Conservation (phyloP, 2,888 invertebrate species). For the Acrobasis suavella region DNA sequence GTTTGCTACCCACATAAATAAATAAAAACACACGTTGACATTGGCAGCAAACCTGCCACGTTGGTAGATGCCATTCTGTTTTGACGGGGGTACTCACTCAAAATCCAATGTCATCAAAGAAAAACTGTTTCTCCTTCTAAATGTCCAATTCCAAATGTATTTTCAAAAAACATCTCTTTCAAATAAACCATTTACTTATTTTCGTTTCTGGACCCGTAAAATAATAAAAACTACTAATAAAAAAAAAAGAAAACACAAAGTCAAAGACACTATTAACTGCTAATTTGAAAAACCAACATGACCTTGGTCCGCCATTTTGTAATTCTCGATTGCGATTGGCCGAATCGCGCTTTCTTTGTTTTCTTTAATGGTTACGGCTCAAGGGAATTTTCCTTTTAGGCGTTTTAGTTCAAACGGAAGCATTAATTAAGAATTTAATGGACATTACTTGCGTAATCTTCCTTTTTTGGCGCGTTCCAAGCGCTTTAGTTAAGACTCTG, state of each 20-base stretch:
- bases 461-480: not conserved
- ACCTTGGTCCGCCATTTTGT: conserved; percentile 33
- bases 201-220: not conserved
- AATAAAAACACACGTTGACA: too few relatives aligned
- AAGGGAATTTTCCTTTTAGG: conserved; percentile 17
- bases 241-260: not conserved
- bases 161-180: too few relatives aligned
- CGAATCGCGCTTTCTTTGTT: conserved; percentile 19
- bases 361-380: conserved; percentile 13
- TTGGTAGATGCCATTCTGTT: too few relatives aligned
- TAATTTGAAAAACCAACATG: conserved; percentile 30
- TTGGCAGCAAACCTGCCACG: too few relatives aligned
- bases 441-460: not conserved
- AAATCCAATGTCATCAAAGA: too few relatives aligned
- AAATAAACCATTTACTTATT: too few relatives aligned
- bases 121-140: too few relatives aligned
- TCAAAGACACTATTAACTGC: conserved; percentile 21
- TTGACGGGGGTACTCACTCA: too few relatives aligned
- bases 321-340: conserved; percentile 3
- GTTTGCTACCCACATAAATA: too few relatives aligned
- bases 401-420: conserved; percentile 14
- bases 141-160: too few relatives aligned
- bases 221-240: too few relatives aligned
- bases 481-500: not conserved
- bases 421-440: conserved; percentile 16